A percentile compares a stretch with the other conserved stretches of the same genome.
Evolutionary conservation across 2,113 vertebrate genomes (phyloP).

Genomic region (Alectura lathami): DNA sequence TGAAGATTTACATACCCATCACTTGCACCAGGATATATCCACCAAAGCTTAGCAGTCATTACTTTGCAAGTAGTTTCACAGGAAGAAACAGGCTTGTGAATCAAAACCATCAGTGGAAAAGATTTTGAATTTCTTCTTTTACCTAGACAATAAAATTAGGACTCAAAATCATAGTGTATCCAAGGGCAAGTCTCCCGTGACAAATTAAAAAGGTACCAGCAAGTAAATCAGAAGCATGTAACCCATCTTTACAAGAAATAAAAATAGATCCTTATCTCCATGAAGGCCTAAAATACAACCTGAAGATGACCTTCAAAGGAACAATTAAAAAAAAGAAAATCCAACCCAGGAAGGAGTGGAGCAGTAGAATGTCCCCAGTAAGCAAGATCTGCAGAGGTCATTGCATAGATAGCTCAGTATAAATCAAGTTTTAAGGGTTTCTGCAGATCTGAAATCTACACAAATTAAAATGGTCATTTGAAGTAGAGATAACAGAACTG

Average conservation of each 20-base stretch:
- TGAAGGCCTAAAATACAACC: background rate
- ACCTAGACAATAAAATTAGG: background rate
- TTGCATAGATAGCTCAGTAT: background rate
- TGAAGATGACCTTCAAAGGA: background rate
- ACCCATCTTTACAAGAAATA: background rate
- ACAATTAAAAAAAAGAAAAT: background rate
- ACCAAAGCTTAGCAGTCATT: background rate
- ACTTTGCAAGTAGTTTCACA: background rate
- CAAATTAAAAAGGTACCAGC: background rate
- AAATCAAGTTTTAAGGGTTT: background rate
- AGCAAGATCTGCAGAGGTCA: background rate
- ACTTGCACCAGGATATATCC: background rate
- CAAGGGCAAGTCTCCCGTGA: background rate
- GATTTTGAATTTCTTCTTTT: background rate
- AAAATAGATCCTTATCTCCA: background rate
- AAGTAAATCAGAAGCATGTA: background rate
- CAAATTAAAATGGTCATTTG: background rate
- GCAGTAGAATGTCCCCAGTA: background rate
- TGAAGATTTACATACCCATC: background rate
- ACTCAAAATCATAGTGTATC: background rate
- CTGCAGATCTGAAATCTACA: background rate
- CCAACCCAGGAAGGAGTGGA: background rate
- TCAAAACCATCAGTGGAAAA: background rate
- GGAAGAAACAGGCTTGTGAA: background rate
- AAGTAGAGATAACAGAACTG: background rate